phyloP scores from a whole-genome alignment of 2,797 vertebrate species.

The Phalanger gymnotis region DNA sequence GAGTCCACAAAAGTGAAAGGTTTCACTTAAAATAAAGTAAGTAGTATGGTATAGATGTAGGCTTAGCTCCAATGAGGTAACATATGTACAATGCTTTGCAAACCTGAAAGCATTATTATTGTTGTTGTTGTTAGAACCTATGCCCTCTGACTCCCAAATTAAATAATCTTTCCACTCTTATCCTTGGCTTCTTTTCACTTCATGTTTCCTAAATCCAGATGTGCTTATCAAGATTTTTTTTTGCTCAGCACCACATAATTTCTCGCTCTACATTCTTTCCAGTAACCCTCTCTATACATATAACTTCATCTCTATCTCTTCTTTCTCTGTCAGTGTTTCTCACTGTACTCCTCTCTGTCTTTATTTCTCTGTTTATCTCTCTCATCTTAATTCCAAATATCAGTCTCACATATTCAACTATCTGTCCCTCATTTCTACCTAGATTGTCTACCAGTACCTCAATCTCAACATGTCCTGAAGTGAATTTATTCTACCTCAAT shows the following conservation, averaged over 20 bases:
- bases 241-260: not conserved
- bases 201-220: not conserved
- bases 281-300: not conserved
- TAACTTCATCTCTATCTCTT: not conserved
- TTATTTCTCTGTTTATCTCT: not conserved
- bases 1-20: not conserved
- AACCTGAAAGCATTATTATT: not conserved
- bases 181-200: not conserved
- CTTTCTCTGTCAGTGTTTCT: not conserved
- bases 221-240: not conserved
- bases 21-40: not conserved
- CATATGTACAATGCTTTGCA: not conserved
- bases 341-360: not conserved
- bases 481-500: not conserved
- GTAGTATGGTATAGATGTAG: not conserved
- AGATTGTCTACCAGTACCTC: not conserved
- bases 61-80: not conserved
- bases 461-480: not conserved
- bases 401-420: not conserved
- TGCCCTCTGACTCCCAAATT: not conserved
- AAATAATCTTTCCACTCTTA: not conserved
- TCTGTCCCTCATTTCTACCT: not conserved
- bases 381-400: no score
- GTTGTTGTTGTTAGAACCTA: not conserved
- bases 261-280: not conserved